Percentiles rank a stretch among this genome's conserved stretches.
Conservation (phyloP, 2,797 vertebrate species). For the Psittacula derbiana region DNA sequence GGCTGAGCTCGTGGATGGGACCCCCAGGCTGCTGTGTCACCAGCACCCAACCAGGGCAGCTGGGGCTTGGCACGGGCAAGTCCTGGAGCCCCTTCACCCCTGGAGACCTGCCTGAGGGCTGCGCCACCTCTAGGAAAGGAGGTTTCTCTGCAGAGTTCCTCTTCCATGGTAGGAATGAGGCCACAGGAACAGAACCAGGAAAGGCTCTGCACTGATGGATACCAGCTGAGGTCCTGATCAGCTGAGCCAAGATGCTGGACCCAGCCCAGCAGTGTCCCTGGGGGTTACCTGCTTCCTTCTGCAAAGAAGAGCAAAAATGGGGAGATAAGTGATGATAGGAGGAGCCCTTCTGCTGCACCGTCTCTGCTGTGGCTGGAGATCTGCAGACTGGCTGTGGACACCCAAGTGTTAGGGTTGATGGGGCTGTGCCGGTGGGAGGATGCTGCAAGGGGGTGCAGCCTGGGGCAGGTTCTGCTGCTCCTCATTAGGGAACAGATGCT, state of each 20-base stretch:
- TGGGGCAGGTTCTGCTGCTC: background rate
- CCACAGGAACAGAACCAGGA: background rate
- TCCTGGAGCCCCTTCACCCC: background rate
- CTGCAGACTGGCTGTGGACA: background rate
- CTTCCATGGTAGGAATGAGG: background rate
- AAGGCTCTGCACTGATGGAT: background rate
- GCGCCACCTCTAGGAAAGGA: background rate
- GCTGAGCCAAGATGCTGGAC: background rate
- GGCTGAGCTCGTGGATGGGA: accelerated
- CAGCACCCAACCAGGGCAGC: background rate
- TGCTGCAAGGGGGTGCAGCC: background rate
- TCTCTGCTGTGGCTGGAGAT: background rate
- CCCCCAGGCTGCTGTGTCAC: accelerated
- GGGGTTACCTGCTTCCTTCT: background rate
- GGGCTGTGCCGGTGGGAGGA: accelerated
- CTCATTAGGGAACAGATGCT: background rate
- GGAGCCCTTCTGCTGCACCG: background rate
- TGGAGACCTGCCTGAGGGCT: background rate
- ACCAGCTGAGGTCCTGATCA: background rate
- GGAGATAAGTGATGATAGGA: background rate
- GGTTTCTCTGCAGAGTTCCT: background rate
- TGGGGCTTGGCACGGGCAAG: background rate
- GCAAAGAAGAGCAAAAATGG: background rate
- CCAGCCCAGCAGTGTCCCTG: background rate
- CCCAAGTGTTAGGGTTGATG: background rate